Percentiles rank a stretch among this genome's conserved stretches.
Evolutionary conservation across 2,797 vertebrate genomes (phyloP).

Genomic region (Thripadectes ignobilis): DNA sequence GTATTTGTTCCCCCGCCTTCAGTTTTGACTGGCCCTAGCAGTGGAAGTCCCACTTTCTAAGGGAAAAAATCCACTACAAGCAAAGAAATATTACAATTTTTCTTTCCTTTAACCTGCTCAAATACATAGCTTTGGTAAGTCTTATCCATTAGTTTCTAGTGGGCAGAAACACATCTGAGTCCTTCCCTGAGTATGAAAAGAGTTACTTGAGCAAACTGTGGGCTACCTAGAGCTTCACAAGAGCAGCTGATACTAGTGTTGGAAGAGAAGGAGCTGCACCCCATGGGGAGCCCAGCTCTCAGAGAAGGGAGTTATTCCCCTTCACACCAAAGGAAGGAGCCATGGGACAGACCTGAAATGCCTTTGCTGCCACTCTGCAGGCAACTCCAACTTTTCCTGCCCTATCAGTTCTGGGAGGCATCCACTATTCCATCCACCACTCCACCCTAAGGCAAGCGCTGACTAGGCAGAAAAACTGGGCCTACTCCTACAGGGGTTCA

Average conservation of each 20-base stretch:
- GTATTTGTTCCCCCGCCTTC: not conserved
- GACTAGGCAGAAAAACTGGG: not conserved
- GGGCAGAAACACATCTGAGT: fast-evolving
- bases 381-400: not conserved
- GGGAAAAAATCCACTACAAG: not conserved
- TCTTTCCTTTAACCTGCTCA: not conserved
- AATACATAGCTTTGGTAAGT: not conserved
- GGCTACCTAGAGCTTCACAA: not conserved
- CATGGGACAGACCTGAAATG: not conserved
- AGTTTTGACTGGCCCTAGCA: not conserved
- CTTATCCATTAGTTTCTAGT: not conserved
- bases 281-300: not conserved
- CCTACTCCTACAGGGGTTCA: not conserved
- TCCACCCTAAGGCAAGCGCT: not conserved
- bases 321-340: not conserved
- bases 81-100: not conserved
- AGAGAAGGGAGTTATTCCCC: not conserved
- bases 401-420: not conserved
- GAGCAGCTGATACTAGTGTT: not conserved
- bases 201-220: not conserved
- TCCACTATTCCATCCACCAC: not conserved
- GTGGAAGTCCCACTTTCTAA: not conserved
- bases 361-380: not conserved
- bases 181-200: not conserved
- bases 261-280: not conserved